Base-by-base conservation (phyloP, 2,888 invertebrate genomes). In the Lysandra coridon region DNA sequence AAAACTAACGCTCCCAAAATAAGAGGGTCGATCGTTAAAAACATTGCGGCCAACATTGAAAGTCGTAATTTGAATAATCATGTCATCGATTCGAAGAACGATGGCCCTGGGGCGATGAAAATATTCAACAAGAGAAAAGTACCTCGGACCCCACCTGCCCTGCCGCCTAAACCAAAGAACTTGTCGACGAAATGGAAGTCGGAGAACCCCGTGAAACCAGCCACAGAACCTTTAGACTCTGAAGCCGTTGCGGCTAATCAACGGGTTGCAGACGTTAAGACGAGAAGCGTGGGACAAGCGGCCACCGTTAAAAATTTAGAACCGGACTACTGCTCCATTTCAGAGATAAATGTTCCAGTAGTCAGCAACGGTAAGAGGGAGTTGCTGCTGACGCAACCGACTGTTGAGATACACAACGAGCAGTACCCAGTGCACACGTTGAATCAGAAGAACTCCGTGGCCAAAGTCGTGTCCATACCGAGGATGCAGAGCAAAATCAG, bases 81-180 rank as follows among this genome's bases (percentile, higher is more conserved):
- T 80, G 93, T 95, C 84, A 95, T 95, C 93, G 96, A 96, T 80
- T 91, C 92, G 64, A 92, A 88, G 82, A 82, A 85, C 80, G 95
- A 95, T 78, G 93, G 89, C 81, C 84, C 88, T 79, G 91, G 90
- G 81, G 88, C 92, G 78, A 93, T 93, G 91, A 94, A 94, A 83
- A 91, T 93, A 84, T 92, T 94, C 82, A 95, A 95, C 83, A 95
- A 92, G 83, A 91, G 91, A 83, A 96, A 96, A 89, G 96, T 96
- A 81, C 93, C 96, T 85, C 92, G 96, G 86, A 95, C 95, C 83
- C 97, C 97, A 80, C 97, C 97, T 79, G 97, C 97, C 83, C 91
- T 98, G 87, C 97, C 97, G 81, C 97, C 97, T 75, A 97, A 97
- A 91, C 97, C 97, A 85, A 96, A 96, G 83, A 97, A 97, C 90